Evolutionary conservation across 2,888 invertebrate genomes (phyloP).

Genomic region (Pilophorus perplexus): DNA sequence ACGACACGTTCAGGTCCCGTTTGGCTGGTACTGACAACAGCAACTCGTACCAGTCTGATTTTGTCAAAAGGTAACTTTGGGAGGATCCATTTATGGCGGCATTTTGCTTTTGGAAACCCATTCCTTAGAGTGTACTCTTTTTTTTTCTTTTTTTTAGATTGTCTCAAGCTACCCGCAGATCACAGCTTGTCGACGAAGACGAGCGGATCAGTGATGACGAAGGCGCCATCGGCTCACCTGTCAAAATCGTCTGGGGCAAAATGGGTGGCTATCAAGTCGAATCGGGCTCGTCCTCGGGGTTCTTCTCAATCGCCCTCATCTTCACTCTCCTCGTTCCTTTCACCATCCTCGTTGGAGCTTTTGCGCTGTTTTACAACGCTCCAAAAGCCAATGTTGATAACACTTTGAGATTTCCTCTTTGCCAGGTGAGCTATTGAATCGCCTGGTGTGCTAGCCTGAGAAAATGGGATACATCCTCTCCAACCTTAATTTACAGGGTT

Average conservation of each 20-base stretch:
- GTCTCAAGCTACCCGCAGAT: no score
- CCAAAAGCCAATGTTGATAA: background rate
- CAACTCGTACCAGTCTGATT: background rate
- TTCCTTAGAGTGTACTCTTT: background rate
- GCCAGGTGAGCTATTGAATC: no score
- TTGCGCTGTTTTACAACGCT: background rate
- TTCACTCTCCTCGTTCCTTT: conserved; percentile 4
- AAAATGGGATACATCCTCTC: no score
- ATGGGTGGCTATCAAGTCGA: conserved; percentile 17
- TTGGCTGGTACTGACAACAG: background rate
- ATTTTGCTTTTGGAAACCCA: no score
- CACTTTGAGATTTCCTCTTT: no score
- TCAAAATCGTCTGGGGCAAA: conserved; percentile 5
- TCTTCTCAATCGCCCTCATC: background rate
- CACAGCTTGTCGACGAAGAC: no score
- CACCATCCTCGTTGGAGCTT: background rate
- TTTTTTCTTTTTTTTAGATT: no score
- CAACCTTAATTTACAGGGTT: no score
- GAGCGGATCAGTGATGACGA: conserved; percentile 19
- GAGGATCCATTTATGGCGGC: no score
- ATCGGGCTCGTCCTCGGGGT: background rate
- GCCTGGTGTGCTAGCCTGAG: no score
- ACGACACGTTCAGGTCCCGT: conserved; percentile 15
- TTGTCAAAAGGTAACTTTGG: background rate
- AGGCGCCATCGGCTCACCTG: conserved; percentile 3